phyloP scores from a whole-genome alignment of 2,113 vertebrate genomes.

The Salminus brasiliensis region DNA sequence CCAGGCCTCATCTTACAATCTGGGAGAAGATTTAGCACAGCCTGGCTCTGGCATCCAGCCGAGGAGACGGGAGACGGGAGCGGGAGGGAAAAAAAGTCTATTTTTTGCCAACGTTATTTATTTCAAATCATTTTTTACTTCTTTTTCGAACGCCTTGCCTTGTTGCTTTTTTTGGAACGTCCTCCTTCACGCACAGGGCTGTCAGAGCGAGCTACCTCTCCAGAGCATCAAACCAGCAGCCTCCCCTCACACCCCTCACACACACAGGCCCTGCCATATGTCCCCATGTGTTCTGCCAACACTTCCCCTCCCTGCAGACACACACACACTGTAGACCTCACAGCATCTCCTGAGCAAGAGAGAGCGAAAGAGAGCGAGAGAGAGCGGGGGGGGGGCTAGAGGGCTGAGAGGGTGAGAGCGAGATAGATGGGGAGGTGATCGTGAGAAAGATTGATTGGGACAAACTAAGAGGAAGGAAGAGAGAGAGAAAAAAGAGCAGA shows the following conservation, averaged over 20 bases:
- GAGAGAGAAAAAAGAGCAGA: conserved; percentile 21
- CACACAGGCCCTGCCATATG: conserved; percentile 52
- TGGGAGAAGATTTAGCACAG: conserved; percentile 11
- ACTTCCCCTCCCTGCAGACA: conserved; percentile 34
- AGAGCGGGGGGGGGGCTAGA: conserved; percentile 38
- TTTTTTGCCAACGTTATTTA: conserved; percentile 31
- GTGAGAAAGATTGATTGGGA: conserved; percentile 25
- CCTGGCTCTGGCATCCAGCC: conserved; percentile 5
- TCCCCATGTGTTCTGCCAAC: conserved; percentile 54
- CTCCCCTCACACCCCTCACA: conserved; percentile 39
- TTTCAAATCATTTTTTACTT: conserved; percentile 24
- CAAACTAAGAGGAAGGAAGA: background rate
- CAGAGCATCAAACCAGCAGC: conserved; percentile 49
- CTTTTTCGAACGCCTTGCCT: conserved; percentile 8
- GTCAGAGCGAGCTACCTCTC: conserved; percentile 49
- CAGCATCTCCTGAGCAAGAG: conserved; percentile 67
- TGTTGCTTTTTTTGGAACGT: conserved; percentile 32
- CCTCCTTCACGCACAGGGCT: conserved; percentile 26
- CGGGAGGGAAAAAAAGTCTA: background rate
- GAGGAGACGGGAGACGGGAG: conserved; percentile 17
- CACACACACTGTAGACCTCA: conserved; percentile 16
- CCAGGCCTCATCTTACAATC: conserved; percentile 26
- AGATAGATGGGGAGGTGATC: background rate
- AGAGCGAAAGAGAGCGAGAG: conserved; percentile 42
- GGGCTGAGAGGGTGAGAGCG: conserved; percentile 24